Conservation (phyloP, 2,888 invertebrate species). For the Orchestes rusci region DNA sequence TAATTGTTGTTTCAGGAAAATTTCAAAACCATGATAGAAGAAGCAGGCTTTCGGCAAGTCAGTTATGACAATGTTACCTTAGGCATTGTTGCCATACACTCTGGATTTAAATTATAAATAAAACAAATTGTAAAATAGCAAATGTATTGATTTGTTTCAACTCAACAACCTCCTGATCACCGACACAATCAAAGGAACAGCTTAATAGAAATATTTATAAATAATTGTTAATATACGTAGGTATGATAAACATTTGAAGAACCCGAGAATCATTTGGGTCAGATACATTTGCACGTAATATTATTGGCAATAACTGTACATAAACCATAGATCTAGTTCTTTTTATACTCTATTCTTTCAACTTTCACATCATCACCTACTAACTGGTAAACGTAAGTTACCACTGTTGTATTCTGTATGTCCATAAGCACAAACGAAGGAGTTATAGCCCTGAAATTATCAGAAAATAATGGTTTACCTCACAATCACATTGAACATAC, state of each 20-base stretch:
- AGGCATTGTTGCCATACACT: slow-evolving; percentile 92
- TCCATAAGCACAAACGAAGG: slow-evolving; percentile 99
- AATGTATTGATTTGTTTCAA: too few relatives aligned
- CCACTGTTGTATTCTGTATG: slow-evolving; percentile 95
- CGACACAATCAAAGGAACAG: too few relatives aligned
- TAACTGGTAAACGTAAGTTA: slow-evolving; percentile 96
- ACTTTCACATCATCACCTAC: slow-evolving; percentile 99
- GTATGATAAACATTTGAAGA: too few relatives aligned
- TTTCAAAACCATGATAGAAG: slow-evolving; percentile 81
- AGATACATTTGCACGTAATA: too few relatives aligned
- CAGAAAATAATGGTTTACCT: too few relatives aligned
- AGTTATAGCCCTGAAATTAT: slow-evolving; percentile 64
- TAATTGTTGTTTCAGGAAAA: slow-evolving; percentile 52
- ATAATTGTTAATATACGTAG: too few relatives aligned
- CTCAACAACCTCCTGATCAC: too few relatives aligned
- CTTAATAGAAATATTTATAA: too few relatives aligned
- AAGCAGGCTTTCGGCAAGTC: slow-evolving; percentile 83
- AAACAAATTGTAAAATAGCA: slow-evolving; percentile 14
- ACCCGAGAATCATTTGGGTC: too few relatives aligned
- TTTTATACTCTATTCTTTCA: slow-evolving; percentile 95
- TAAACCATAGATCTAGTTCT: slow-evolving; percentile 61
- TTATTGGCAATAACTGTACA: too few relatives aligned
- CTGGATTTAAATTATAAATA: slow-evolving; percentile 67
- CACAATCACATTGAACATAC: slow-evolving; percentile 56
- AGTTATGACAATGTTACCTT: slow-evolving; percentile 84